Percentiles rank a stretch among this genome's conserved stretches.
Conservation (phyloP, 2,888 invertebrate species). For the Lutraria lutraria region DNA sequence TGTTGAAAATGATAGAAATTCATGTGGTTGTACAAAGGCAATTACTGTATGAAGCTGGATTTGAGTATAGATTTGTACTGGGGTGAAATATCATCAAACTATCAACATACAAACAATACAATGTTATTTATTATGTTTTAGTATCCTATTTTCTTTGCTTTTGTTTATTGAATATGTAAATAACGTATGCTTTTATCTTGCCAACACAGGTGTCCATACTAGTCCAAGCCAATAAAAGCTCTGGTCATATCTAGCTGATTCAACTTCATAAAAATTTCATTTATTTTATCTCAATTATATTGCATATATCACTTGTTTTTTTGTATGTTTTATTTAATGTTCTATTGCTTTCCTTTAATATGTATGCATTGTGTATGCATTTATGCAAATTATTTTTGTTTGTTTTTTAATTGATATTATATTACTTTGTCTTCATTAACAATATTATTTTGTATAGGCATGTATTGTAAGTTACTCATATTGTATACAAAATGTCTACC, state of each 20-base stretch:
- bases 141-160: neutral
- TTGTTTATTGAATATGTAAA: neutral
- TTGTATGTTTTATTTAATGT: slow-evolving; percentile 12
- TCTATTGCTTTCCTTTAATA: neutral
- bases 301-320: neutral
- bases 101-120: neutral
- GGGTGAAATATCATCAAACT: too few relatives aligned
- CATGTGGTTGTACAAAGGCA: too few relatives aligned
- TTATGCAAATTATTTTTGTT: slow-evolving; percentile 27
- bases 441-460: neutral
- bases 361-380: neutral
- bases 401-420: neutral
- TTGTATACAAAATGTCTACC: neutral
- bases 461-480: neutral
- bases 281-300: slow-evolving; percentile 23
- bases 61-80: too few relatives aligned
- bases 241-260: slow-evolving; percentile 59
- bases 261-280: neutral
- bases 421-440: neutral
- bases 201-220: slow-evolving; percentile 81
- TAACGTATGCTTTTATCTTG: slow-evolving; percentile 55
- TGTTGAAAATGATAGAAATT: too few relatives aligned
- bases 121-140: neutral
- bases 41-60: too few relatives aligned
- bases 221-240: slow-evolving; percentile 83